Evolutionary conservation across 2,113 vertebrate species (phyloP).

Genomic region (Patagioenas fasciata): DNA sequence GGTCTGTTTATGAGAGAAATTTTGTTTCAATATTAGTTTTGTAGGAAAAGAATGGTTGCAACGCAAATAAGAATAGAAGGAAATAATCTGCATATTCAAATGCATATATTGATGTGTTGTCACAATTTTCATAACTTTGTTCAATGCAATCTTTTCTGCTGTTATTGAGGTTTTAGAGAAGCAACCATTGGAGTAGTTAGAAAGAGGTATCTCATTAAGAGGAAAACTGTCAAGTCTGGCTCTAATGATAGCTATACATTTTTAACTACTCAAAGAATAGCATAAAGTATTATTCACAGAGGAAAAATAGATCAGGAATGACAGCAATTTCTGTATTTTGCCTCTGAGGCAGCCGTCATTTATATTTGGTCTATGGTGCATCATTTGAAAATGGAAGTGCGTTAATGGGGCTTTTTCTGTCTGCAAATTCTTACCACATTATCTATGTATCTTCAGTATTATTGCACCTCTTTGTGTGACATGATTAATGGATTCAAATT

Average conservation of each 20-base stretch:
- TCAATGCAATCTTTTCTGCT: neutral
- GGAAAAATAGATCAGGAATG: neutral
- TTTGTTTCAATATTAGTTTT: neutral
- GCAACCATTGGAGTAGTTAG: neutral
- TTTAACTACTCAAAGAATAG: conserved; percentile 34
- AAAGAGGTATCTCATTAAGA: neutral
- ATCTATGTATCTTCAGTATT: neutral
- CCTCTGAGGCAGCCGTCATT: neutral
- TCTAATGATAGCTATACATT: conserved; percentile 30
- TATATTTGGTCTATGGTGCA: neutral
- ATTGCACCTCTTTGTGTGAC: neutral
- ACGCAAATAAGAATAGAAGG: neutral
- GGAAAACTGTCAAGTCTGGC: neutral
- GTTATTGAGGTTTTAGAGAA: neutral
- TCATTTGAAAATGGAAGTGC: neutral
- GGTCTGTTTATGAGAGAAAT: neutral
- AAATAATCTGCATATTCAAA: neutral
- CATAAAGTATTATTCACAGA: neutral
- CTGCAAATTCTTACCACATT: neutral
- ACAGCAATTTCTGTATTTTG: neutral
- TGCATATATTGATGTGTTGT: neutral
- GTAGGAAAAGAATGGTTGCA: neutral
- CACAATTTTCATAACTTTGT: neutral
- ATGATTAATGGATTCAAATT: neutral
- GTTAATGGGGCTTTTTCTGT: neutral